These are phyloP conservation scores for Aphaenogaster ashmeadi DNA, from an alignment of 1,140 invertebrate species.

Conservation along the genomic window DNA sequence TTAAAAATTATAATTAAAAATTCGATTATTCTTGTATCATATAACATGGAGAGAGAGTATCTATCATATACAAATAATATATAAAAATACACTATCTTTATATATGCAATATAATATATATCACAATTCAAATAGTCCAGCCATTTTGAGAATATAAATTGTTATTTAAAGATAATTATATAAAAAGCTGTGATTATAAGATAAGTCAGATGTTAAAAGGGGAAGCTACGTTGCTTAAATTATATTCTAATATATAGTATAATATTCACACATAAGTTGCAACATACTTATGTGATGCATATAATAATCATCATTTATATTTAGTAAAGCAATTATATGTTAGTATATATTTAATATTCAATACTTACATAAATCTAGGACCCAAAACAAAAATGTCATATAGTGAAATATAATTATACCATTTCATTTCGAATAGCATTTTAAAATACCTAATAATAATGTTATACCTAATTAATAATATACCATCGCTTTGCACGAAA, in stretches of 20 bases:
- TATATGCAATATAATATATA: neutral
- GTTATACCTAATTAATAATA: neutral
- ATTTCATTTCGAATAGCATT: neutral
- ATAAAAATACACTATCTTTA: neutral
- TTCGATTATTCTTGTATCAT: neutral
- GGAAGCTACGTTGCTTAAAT: conserved; percentile 11
- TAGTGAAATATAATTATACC: neutral
- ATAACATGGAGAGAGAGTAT: neutral
- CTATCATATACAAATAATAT: conserved; percentile 5
- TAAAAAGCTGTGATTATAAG: conserved; percentile 9
- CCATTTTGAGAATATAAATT: conserved; percentile 22
- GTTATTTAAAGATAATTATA: conserved; percentile 17
- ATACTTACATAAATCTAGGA: neutral
- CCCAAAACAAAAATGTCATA: neutral
- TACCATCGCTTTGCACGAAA: neutral
- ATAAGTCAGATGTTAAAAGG: conserved; percentile 18
- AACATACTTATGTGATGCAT: neutral
- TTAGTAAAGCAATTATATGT: conserved; percentile 34
- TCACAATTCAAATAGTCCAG: neutral
- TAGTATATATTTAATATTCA: neutral
- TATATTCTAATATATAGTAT: neutral
- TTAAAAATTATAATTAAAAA: neutral
- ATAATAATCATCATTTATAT: neutral
- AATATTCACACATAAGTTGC: neutral
- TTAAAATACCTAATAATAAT: conserved; percentile 4